Base-by-base conservation (phyloP, 2,888 invertebrate species). In the Lasioglossum malachurum region DNA sequence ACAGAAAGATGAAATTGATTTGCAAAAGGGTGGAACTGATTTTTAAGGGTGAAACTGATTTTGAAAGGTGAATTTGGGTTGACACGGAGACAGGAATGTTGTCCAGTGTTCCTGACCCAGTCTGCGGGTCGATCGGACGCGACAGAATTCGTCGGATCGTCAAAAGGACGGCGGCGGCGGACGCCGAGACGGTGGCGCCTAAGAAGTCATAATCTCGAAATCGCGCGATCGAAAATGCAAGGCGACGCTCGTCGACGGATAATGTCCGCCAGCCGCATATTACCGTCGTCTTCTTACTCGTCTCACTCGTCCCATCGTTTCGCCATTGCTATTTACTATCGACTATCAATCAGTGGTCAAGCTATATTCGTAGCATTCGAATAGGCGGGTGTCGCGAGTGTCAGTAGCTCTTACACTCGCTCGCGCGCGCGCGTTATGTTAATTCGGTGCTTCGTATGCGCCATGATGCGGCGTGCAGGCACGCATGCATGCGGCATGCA, bases 371-470 rank as follows among this genome's bases (percentile, higher is more conserved):
- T 69, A 64, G 78, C 79, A 83, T 89, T 86, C 76, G 88, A 84
- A 89, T 78, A 81, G 80, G 75, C 85, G 57, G 57, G 75, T 64
- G 60, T 38, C 67, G 44, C 83, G 72, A 60, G 69, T 69, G 82
- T 79, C 73, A 74, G 80, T 53, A 75, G 71, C 75, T 31, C 78
- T 67, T 35, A 78, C 27, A n/a, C 64, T 86, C 23, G 23, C 73
- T 14, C 73, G 46, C 46, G 73, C 44, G 73, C 44, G 80, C 81
- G 88, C 72, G 88, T 90, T 93, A 93, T 93, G 92, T 88, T 91
- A 92, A 93, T 92, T 79, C 78, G 81, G 79, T 87, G 91, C 86
- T 93, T 93, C 87, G 93, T 93, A 93, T 93, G 92, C 93, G 90
- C 84, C 91, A 90, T 91, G 92, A 90, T 79, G 88, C 90, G 75